phyloP scores from a whole-genome alignment of 2,797 vertebrate genomes.

The Schizopygopsis pylzovi region DNA sequence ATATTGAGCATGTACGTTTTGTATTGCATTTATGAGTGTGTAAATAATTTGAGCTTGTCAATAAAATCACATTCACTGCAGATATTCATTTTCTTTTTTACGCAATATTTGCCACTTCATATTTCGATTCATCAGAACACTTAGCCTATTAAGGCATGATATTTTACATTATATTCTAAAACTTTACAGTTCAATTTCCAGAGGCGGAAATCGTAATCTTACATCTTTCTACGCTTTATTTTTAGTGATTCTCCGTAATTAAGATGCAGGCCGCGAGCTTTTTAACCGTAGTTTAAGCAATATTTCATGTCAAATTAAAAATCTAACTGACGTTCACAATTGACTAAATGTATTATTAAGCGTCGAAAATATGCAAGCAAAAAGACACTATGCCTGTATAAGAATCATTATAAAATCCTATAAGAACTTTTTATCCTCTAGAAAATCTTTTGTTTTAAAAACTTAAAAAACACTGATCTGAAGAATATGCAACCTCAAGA shows the following conservation, averaged over 20 bases:
- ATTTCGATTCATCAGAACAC: neutral
- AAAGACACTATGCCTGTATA: neutral
- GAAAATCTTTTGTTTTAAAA: neutral
- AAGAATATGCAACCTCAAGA: neutral
- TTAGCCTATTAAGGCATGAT: neutral
- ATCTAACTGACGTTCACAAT: neutral
- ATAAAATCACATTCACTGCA: slow-evolving; percentile 44
- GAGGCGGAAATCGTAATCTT: neutral
- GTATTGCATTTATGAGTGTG: slow-evolving; percentile 32
- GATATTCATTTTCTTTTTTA: slow-evolving; percentile 16
- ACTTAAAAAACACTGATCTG: neutral
- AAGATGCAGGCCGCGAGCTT: neutral
- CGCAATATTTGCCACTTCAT: slow-evolving; percentile 3
- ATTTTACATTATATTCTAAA: neutral
- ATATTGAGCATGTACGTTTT: slow-evolving; percentile 20
- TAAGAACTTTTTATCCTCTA: neutral
- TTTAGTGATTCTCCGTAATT: neutral
- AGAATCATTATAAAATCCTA: neutral
- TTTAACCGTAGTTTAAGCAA: neutral
- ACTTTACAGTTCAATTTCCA: neutral
- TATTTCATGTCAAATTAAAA: neutral
- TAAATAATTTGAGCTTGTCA: slow-evolving; percentile 40
- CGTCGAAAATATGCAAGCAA: neutral
- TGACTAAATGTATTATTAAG: neutral
- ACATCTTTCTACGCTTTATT: neutral